These are phyloP conservation scores for Peromyscus attwateri DNA, from an alignment of 2,797 vertebrate genomes.

Conservation along the genomic window DNA sequence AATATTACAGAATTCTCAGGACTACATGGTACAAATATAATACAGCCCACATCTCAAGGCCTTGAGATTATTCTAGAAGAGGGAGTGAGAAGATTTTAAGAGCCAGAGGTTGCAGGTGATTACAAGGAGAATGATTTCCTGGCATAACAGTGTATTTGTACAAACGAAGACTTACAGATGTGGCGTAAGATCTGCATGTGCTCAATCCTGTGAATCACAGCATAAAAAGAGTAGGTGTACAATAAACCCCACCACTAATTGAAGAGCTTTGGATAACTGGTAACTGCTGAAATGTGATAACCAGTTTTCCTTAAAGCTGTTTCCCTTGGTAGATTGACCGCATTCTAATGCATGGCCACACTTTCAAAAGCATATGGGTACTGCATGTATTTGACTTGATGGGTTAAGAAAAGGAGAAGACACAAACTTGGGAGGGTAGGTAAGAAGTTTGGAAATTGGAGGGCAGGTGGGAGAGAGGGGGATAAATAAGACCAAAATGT, in stretches of 20 bases:
- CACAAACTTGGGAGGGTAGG: background rate
- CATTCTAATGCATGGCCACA: background rate
- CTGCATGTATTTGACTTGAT: background rate
- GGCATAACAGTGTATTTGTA: background rate
- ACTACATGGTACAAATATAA: background rate
- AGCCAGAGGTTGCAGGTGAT: background rate
- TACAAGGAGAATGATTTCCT: background rate
- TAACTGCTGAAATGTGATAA: background rate
- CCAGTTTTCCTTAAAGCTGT: background rate
- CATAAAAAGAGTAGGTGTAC: background rate
- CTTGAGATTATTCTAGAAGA: background rate
- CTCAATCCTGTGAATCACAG: background rate
- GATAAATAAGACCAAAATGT: background rate
- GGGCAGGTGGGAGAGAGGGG: background rate
- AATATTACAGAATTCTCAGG: background rate
- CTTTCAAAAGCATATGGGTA: background rate
- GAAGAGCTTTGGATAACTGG: background rate
- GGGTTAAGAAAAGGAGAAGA: background rate
- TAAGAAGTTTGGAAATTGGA: background rate
- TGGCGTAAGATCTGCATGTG: background rate
- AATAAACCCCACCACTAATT: background rate
- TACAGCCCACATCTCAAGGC: background rate
- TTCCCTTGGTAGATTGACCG: background rate
- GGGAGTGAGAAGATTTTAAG: no score
- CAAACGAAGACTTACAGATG: background rate